These are phyloP conservation scores for Sinosuthora webbiana DNA, from an alignment of 2,113 vertebrate genomes.

Conservation along the genomic window DNA sequence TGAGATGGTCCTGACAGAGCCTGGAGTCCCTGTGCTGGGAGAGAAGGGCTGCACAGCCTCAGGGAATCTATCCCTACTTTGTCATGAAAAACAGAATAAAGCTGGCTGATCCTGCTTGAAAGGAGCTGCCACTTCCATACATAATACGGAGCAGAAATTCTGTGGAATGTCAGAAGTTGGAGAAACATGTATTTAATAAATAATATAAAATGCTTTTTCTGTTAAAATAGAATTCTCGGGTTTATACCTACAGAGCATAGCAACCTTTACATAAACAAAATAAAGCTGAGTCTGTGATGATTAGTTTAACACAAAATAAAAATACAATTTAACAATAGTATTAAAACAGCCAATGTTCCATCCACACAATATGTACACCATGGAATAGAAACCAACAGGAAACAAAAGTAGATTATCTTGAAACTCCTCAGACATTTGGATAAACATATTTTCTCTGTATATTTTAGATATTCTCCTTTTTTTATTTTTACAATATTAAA, in stretches of 20 bases:
- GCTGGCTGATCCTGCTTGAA: slow-evolving; percentile 33
- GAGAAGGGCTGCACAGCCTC: not conserved
- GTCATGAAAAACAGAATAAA: slow-evolving; percentile 70
- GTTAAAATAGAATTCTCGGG: slow-evolving; percentile 76
- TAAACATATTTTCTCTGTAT: slow-evolving; percentile 46
- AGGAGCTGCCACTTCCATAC: slow-evolving; percentile 35
- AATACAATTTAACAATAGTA: slow-evolving; percentile 63
- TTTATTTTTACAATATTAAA: slow-evolving; percentile 59
- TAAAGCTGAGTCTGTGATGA: slow-evolving; percentile 65
- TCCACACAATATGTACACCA: slow-evolving; percentile 66
- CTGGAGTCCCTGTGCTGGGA: not conserved
- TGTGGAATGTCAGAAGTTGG: slow-evolving; percentile 67
- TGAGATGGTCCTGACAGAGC: not conserved
- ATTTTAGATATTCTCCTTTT: slow-evolving; percentile 34
- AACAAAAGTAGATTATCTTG: slow-evolving; percentile 44
- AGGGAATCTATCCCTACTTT: not conserved
- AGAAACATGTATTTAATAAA: slow-evolving; percentile 74
- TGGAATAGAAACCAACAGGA: slow-evolving; percentile 32
- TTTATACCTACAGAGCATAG: slow-evolving; percentile 55
- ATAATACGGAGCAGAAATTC: slow-evolving; percentile 44
- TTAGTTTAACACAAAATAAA: slow-evolving; percentile 72
- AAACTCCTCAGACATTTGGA: slow-evolving; percentile 3
- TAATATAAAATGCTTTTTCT: slow-evolving; percentile 73
- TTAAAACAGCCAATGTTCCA: slow-evolving; percentile 44
- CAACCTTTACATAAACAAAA: slow-evolving; percentile 69